Base-by-base conservation (phyloP, 2,888 invertebrate species). In the Nowickia ferox region DNA sequence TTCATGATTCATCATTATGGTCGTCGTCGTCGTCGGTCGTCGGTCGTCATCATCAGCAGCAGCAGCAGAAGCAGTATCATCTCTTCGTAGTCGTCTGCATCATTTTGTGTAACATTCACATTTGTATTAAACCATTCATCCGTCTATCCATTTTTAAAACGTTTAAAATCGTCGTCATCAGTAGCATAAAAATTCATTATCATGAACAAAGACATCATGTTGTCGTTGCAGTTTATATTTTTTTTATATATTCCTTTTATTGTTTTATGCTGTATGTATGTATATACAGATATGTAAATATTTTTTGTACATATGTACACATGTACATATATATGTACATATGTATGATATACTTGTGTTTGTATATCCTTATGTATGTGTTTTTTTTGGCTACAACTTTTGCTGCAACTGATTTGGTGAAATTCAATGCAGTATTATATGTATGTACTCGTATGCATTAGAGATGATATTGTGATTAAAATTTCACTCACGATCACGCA, bases 121-220 rank as follows among this genome's bases (percentile, higher is more conserved):
- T 74, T 15, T 66, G 72, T 42, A 22, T 48, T 22, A 65, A 59
- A 17, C 30, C 38, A 57, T 48, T 9, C 46, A 65, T 53, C 15
- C 15, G 48, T 44, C 22, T 66, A 82, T 61, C 9, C 53, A 46
- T 48, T 51, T 72, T 53, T 55, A 30, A 78, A 71, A 79, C 53
- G 44, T 71, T 63, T 63, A 55, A 72, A 79, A 72, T 71, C 71
- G 55, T 72, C 79, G 71, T 72, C 79, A 72, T 79, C 63, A 72
- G 76, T 9, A 76, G 71, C 71, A 83, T 77, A 72, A 72, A 83
- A 83, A 72, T 77, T 83, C 83, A 83, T 83, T 83, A 83, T 72
- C 83, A 83, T 71, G 65, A 77, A 83, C 77, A 77, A 83, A 83
- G 83, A 81, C 77, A 83, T 83, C 77, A 77, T 83, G 65, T 77